These are phyloP conservation scores for Pollenia griseotomentosa DNA, from an alignment of 2,888 invertebrate species.

Conservation along the genomic window DNA sequence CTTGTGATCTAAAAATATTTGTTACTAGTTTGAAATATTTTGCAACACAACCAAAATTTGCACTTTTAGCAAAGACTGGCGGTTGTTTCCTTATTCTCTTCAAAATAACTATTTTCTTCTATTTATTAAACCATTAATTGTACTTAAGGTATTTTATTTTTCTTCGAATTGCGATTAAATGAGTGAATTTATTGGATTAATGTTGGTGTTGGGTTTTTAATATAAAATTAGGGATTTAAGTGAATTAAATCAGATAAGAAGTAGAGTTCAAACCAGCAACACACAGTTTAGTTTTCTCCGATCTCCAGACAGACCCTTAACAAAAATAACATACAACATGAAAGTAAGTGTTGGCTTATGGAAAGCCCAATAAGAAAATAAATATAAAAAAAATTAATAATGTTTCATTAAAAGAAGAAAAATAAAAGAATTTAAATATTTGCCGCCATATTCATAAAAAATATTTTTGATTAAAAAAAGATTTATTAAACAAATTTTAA, in stretches of 20 bases:
- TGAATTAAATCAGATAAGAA: conserved; percentile 67
- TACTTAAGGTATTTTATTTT: conserved; percentile 11
- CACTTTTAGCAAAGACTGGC: conserved; percentile 27
- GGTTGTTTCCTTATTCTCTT: conserved; percentile 42
- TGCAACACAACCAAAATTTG: conserved; percentile 3
- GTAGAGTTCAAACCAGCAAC: conserved; percentile 53
- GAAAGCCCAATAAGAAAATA: neutral
- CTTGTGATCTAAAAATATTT: conserved; percentile 24
- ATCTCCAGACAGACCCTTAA: conserved; percentile 57
- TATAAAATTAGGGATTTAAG: conserved; percentile 72
- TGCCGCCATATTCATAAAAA: too few species aligned
- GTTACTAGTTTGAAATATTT: neutral
- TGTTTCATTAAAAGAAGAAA: neutral
- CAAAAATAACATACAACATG: conserved; percentile 75
- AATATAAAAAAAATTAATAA: neutral
- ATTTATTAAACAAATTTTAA: too few species aligned
- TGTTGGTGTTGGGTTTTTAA: conserved; percentile 57
- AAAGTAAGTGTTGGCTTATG: conserved; percentile 77
- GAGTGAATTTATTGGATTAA: conserved; percentile 25
- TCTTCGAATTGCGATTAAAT: conserved; percentile 1
- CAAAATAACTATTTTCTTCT: conserved; percentile 20
- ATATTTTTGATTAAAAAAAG: too few species aligned
- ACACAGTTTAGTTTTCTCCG: conserved; percentile 67
- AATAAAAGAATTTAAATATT: too few species aligned
- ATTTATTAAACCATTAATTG: neutral